Evolutionary conservation across 2,888 invertebrate genomes (phyloP).

Genomic region (Watsonalla cultraria): DNA sequence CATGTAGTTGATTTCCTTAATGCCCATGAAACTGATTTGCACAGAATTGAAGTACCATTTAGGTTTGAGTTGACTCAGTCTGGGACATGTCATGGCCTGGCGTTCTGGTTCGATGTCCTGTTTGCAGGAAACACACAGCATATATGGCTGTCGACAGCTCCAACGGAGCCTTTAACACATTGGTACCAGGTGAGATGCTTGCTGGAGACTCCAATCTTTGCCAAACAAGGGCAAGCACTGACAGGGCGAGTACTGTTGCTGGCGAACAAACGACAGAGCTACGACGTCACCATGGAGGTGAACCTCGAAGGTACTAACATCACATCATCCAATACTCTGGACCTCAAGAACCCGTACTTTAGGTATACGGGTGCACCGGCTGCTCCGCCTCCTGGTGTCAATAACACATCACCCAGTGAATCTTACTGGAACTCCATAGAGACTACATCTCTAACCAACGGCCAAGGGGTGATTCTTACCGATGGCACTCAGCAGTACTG

Average conservation of each 20-base stretch:
- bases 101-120: constrained; percentile 99
- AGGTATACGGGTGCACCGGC: constrained; percentile 96
- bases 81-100: constrained; percentile 97
- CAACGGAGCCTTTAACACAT: constrained; percentile 98
- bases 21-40: constrained; percentile 95
- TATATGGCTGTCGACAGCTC: constrained; percentile 98
- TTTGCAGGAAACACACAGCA: constrained; percentile 94
- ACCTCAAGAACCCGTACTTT: constrained; percentile 99
- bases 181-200: constrained; percentile 99
- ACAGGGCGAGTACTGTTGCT: constrained; percentile 92
- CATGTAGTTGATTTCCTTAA: constrained; percentile 96
- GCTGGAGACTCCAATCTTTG: constrained; percentile 94
- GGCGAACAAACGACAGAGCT: constrained; percentile 98
- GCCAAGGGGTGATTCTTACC: constrained; percentile 63
- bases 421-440: constrained; percentile 93
- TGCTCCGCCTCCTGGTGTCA: constrained; percentile 94
- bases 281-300: constrained; percentile 98
- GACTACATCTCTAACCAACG: constrained; percentile 75
- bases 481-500: constrained; percentile 67
- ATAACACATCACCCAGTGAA: constrained; percentile 95
- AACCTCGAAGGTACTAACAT: constrained; percentile 92
- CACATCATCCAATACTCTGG: constrained; percentile 93
- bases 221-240: constrained; percentile 94
- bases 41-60: constrained; percentile 96
- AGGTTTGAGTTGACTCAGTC: constrained; percentile 95